Conservation (phyloP, 2,797 vertebrate genomes). For the Percopsis omiscomaycus region DNA sequence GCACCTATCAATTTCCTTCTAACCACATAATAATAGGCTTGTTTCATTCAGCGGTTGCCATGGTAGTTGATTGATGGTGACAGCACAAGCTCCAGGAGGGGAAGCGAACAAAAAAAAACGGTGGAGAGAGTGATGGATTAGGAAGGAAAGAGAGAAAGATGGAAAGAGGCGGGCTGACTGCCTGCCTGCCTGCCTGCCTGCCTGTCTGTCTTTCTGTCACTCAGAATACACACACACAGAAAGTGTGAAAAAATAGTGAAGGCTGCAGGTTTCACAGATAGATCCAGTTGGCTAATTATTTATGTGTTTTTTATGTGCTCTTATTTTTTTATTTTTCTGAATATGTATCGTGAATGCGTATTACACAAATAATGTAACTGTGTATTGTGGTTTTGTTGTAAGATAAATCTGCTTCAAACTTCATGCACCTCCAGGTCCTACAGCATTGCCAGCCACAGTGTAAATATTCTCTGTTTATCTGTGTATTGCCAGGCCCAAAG, state of each 20-base stretch:
- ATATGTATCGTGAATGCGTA: too few relatives aligned
- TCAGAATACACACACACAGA: neutral
- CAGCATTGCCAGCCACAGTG: neutral
- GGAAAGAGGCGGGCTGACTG: neutral
- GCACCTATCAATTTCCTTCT: conserved; percentile 62
- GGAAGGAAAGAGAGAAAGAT: conserved; percentile 20
- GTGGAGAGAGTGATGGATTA: conserved; percentile 23
- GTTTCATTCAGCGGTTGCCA: conserved; percentile 64
- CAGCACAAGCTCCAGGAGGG: conserved; percentile 36
- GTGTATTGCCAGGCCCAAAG: conserved; percentile 41
- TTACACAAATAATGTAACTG: too few relatives aligned
- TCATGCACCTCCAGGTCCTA: too few relatives aligned
- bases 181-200: too few relatives aligned
- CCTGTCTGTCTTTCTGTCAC: too few relatives aligned
- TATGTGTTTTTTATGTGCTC: too few relatives aligned
- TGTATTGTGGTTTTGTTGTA: too few relatives aligned
- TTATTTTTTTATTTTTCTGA: too few relatives aligned
- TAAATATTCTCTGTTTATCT: conserved; percentile 3
- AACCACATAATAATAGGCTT: conserved; percentile 70
- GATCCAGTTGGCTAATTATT: too few relatives aligned
- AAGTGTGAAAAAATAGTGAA: neutral
- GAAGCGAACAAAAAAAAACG: conserved; percentile 24
- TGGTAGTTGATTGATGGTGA: conserved; percentile 73
- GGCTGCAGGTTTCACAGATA: too few relatives aligned
- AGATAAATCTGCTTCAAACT: too few relatives aligned